Evolutionary conservation across 2,888 invertebrate genomes (phyloP).

Genomic region (Drosophila testacea): DNA sequence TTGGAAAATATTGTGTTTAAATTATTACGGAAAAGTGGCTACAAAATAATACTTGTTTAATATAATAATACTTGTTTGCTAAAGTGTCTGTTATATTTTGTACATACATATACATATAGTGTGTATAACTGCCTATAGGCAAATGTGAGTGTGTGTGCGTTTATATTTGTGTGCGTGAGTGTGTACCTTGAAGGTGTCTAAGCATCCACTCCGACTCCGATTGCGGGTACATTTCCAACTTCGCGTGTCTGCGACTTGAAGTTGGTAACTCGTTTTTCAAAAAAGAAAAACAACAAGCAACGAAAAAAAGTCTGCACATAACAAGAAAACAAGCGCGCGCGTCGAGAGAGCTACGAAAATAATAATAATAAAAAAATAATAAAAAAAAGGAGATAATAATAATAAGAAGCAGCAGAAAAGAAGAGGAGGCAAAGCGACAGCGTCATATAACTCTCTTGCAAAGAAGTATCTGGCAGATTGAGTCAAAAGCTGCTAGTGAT

Average conservation of each 20-base stretch:
- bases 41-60: neutral
- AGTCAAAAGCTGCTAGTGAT: conserved; percentile 27
- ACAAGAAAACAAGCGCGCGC: conserved; percentile 51
- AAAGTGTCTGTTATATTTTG: conserved; percentile 14
- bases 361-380: conserved; percentile 42
- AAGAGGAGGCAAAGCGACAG: conserved; percentile 11
- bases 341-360: conserved; percentile 47
- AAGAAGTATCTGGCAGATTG: conserved; percentile 31
- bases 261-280: conserved; percentile 78
- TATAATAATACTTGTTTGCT: conserved; percentile 20
- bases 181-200: conserved; percentile 79
- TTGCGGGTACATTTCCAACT: conserved; percentile 51
- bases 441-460: conserved; percentile 25
- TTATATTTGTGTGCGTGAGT: conserved; percentile 38
- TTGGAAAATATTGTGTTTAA: conserved; percentile 33
- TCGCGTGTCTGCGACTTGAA: conserved; percentile 55
- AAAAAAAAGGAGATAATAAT: conserved; percentile 39
- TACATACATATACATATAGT: neutral
- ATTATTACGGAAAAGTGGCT: conserved; percentile 24
- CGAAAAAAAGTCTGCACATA: conserved; percentile 62
- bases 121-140: neutral
- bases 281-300: conserved; percentile 45
- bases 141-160: conserved; percentile 5
- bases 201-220: conserved; percentile 58
- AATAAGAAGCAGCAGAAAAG: conserved; percentile 17